phyloP scores from a whole-genome alignment of 92 coral and sea anemone genomes.

The Epizoanthus ramosus region DNA sequence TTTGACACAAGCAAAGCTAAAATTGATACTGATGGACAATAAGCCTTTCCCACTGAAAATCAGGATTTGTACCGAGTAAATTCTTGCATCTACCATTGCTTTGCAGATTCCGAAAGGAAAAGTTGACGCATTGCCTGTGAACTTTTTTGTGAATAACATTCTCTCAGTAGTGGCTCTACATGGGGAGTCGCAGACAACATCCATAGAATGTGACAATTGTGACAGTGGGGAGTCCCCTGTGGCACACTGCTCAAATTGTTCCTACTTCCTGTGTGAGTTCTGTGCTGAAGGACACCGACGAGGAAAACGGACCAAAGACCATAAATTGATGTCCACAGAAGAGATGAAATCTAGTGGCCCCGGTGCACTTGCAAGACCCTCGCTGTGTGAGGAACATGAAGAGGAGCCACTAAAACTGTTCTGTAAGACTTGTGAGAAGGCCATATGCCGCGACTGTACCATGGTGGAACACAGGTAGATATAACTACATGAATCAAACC shows the following conservation, averaged over 20 bases:
- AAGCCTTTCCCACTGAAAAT: background rate
- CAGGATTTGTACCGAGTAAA: background rate
- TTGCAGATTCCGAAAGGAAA: conserved; percentile 46
- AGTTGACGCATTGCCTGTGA: conserved; percentile 45
- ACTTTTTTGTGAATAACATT: conserved; percentile 58
- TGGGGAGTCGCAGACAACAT: background rate
- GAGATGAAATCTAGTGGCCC: conserved; percentile 53
- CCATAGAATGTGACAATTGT: conserved; percentile 67
- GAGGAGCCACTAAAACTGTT: conserved; percentile 69
- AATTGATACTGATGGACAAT: no score
- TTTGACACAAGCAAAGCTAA: no score
- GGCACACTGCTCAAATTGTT: conserved; percentile 67
- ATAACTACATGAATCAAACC: no score
- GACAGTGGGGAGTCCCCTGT: conserved; percentile 62
- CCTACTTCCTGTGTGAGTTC: conserved; percentile 65
- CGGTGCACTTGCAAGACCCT: conserved; percentile 52
- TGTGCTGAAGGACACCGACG: conserved; percentile 71
- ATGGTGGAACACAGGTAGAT: conserved; percentile 70
- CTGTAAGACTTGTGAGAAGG: conserved; percentile 74
- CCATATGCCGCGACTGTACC: conserved; percentile 83
- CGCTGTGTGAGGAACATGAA: conserved; percentile 65
- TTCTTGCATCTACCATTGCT: background rate
- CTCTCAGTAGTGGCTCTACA: conserved; percentile 50
- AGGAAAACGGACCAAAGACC: conserved; percentile 52
- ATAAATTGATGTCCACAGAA: conserved; percentile 62